phyloP scores from a whole-genome alignment of 2,797 vertebrate species.

The Anguilla marmorata region DNA sequence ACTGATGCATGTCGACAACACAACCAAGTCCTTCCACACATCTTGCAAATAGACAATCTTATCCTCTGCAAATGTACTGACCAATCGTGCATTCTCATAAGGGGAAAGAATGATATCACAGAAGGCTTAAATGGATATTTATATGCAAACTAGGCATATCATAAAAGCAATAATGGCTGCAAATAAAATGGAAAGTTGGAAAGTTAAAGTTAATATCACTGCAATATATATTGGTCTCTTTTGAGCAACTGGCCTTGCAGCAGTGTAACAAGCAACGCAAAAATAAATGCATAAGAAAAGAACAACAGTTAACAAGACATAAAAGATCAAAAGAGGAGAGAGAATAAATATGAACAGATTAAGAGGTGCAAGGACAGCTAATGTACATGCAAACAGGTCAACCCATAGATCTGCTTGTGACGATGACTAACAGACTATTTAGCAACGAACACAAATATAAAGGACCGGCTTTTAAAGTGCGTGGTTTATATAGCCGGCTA shows the following conservation, averaged over 20 bases:
- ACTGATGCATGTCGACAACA: neutral
- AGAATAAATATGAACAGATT: neutral
- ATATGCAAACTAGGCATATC: neutral
- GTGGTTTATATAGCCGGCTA: neutral
- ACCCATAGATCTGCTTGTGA: neutral
- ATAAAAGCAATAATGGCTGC: neutral
- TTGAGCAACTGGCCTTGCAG: neutral
- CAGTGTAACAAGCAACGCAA: neutral
- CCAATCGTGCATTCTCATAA: neutral
- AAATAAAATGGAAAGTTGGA: neutral
- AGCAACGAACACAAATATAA: neutral
- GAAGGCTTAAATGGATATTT: neutral
- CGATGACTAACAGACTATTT: neutral
- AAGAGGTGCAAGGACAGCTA: neutral
- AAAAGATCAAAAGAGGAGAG: neutral
- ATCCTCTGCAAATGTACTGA: neutral
- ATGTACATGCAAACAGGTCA: neutral
- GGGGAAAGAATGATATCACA: neutral
- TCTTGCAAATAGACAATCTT: neutral
- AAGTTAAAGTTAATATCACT: neutral
- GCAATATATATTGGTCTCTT: neutral
- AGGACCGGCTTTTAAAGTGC: neutral
- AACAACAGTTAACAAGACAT: neutral
- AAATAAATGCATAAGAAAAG: neutral
- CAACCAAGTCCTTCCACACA: neutral